Evolutionary conservation across 2,113 vertebrate species (phyloP).

Genomic region (Empidonax traillii): DNA sequence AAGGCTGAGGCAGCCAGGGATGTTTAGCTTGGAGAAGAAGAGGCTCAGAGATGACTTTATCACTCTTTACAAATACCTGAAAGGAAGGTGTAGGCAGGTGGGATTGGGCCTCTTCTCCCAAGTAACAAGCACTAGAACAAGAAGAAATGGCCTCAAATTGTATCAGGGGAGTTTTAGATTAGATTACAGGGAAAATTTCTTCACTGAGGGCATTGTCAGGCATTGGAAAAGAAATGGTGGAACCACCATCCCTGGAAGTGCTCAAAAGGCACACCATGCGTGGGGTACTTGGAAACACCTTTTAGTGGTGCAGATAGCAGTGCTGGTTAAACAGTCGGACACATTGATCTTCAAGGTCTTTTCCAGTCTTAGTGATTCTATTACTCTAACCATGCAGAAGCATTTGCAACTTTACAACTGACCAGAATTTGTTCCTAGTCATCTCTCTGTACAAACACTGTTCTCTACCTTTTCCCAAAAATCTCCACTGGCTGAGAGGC

Average conservation of each 20-base stretch:
- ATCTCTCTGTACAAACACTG: not conserved
- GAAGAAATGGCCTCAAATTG: not conserved
- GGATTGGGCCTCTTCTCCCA: not conserved
- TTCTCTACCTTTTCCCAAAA: not conserved
- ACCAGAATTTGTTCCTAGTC: not conserved
- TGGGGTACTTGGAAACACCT: not conserved
- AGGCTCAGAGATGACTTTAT: not conserved
- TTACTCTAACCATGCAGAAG: not conserved
- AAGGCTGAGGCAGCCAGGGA: not conserved
- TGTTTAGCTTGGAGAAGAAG: not conserved
- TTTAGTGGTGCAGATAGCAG: not conserved
- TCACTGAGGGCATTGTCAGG: not conserved
- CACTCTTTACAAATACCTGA: not conserved
- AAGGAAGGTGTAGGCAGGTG: not conserved
- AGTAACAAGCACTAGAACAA: not conserved
- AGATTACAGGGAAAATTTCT: not conserved
- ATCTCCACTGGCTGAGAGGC: not conserved
- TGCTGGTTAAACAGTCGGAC: not conserved
- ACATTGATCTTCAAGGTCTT: not conserved
- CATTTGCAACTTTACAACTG: not conserved
- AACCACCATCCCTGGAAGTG: not conserved
- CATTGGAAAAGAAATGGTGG: not conserved
- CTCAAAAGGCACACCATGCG: not conserved
- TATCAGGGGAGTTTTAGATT: not conserved
- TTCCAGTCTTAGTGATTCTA: not conserved